Evolutionary conservation across 1,140 invertebrate species (phyloP), one percentile per base, ranked within the genome.

Genomic region (Zaprionus gabonicus): DNA sequence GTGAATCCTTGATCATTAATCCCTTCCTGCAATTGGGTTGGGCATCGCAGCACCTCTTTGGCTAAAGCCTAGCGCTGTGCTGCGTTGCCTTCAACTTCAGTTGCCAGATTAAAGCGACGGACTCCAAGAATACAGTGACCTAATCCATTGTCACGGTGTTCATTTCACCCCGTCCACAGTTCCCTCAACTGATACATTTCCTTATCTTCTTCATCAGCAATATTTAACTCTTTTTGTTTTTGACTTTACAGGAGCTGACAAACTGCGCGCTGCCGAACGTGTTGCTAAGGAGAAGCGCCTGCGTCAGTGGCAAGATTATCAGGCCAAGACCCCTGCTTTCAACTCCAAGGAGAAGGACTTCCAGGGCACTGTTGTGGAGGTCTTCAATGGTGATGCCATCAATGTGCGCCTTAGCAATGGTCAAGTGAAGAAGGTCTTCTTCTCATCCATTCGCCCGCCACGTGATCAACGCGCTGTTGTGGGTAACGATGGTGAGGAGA

Each of bases 371-470:
- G 98, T 99, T 0, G 93, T 98, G 20, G 99, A 99, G 94, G 96
- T 99, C 66, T 95, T 98, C 0, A 99, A 98, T 92, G 99, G 97
- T 4, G 99, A 99, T 94, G 96, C 97, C 1, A 93, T 99, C 6
- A 95, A 97, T 46, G 95, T 99, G 0, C 98, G 98, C 91, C 93
- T 96, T 15, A 93, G 95, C 2, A 97, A 97, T 91, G 97, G 96
- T 28, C 94, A 95, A 49, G 93, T 95, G 2, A 98, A 98, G 91
- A 99, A 99, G 94, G 96, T 99, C 17, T 99, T 99, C 93, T 94
- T 99, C 38, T 97, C 99, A 17, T 99, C 98, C 82, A 97, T 99
- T 82, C 95, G 98, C 84, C 97, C 98, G 59, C 99, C 99, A 64
- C 95, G 96, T 94, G 95, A 96, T 94, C 76, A 93, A 76, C 88